phyloP scores from a whole-genome alignment of 1,140 invertebrate species.

The Zaprionus nigranus region DNA sequence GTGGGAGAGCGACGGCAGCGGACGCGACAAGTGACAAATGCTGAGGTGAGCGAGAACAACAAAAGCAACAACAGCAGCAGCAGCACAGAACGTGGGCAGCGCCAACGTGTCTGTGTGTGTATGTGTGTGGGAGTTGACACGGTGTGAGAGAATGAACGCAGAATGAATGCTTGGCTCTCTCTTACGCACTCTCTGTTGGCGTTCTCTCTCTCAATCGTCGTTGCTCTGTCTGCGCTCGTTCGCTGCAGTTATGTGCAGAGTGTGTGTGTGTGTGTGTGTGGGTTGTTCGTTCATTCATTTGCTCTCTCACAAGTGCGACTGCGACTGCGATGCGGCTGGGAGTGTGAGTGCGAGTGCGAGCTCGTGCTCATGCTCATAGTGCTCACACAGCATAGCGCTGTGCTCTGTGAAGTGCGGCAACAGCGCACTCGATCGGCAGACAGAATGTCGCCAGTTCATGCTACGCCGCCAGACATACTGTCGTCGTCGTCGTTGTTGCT shows the following conservation, averaged over 20 bases:
- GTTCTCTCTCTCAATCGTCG: conserved; percentile 42
- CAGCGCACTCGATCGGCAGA: conserved; percentile 90
- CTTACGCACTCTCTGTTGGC: conserved; percentile 7
- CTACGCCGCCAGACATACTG: conserved; percentile 89
- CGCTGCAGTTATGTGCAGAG: conserved; percentile 48
- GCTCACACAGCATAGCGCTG: conserved; percentile 60
- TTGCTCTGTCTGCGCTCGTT: conserved; percentile 63
- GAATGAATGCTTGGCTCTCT: conserved; percentile 36
- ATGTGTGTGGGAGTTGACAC: conserved; percentile 37
- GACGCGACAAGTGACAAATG: conserved; percentile 39
- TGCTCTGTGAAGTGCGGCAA: conserved; percentile 87
- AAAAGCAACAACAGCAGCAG: conserved; percentile 9
- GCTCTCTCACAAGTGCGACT: conserved; percentile 42
- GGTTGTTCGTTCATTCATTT: conserved; percentile 56
- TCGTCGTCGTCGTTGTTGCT: conserved; percentile 84
- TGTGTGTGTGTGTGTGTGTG: conserved; percentile 68
- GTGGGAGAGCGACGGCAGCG: conserved; percentile 3
- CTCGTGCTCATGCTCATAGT: conserved; percentile 56
- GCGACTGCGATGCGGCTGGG: conserved; percentile 24
- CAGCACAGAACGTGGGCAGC: conserved; percentile 48
- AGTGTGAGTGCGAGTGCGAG: conserved; percentile 8
- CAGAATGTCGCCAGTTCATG: conserved; percentile 92
- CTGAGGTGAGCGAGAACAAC: conserved; percentile 48
- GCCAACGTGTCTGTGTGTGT: conserved; percentile 40
- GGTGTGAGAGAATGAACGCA: conserved; percentile 46